Evolutionary conservation across 1,140 invertebrate genomes (phyloP).

Genomic region (Kradibia gibbosae): DNA sequence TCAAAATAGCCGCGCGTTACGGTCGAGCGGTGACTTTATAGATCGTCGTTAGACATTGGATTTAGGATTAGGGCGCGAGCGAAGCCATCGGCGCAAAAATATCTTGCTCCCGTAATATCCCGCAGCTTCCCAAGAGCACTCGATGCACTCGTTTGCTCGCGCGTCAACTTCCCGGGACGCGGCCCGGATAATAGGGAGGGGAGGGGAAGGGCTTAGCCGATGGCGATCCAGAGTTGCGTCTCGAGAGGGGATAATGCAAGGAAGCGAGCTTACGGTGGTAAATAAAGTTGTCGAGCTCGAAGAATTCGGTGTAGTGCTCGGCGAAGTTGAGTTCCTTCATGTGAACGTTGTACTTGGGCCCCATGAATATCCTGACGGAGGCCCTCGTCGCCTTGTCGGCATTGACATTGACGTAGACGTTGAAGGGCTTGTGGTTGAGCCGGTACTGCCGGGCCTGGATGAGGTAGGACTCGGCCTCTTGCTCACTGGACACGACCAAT

Average conservation of each 20-base stretch:
- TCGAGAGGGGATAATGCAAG: background rate
- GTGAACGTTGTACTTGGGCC: conserved; percentile 78
- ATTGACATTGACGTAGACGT: conserved; percentile 75
- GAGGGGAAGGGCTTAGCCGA: too few species aligned
- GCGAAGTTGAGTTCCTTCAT: conserved; percentile 67
- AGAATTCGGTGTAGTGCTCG: conserved; percentile 76
- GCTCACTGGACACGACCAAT: conserved; percentile 65
- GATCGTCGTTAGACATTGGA: too few species aligned
- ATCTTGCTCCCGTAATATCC: too few species aligned
- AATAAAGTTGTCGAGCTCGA: conserved; percentile 75
- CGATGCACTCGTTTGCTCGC: too few species aligned
- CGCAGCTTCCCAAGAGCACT: too few species aligned
- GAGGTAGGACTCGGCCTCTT: conserved; percentile 56
- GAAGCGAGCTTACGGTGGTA: conserved; percentile 59
- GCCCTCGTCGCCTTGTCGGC: conserved; percentile 74
- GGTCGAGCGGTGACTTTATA: too few species aligned
- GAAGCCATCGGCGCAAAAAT: too few species aligned
- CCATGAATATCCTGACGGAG: conserved; percentile 78
- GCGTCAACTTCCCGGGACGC: too few species aligned
- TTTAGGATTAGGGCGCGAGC: too few species aligned
- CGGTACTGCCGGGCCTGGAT: conserved; percentile 65
- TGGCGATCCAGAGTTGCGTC: background rate
- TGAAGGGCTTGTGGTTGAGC: conserved; percentile 78
- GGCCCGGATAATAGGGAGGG: too few species aligned
- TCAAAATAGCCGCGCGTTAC: too few species aligned